These are phyloP conservation scores for Samia ricini DNA, from an alignment of 1,140 invertebrate species.

Conservation along the genomic window DNA sequence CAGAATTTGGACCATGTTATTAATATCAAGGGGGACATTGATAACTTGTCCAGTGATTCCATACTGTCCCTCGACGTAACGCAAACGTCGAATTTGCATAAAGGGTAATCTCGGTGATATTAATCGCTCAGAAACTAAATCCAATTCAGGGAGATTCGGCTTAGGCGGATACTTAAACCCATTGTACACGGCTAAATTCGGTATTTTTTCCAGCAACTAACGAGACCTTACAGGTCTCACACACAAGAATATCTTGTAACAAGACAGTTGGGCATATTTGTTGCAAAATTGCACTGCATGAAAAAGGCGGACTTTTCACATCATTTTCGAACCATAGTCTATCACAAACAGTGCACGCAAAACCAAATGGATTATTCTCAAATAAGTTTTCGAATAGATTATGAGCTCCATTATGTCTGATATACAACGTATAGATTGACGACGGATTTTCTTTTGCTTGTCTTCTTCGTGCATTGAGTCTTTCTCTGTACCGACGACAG, in stretches of 20 bases:
- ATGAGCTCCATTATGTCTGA: conserved; percentile 11
- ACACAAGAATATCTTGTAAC: conserved; percentile 1
- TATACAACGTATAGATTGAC: conserved; percentile 5
- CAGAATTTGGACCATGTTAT: conserved; percentile 38
- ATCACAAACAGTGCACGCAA: conserved; percentile 20
- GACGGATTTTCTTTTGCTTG: conserved; percentile 4
- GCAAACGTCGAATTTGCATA: conserved; percentile 47
- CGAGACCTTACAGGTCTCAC: conserved; percentile 3
- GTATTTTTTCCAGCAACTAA: conserved; percentile 9
- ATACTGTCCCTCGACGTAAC: conserved; percentile 37
- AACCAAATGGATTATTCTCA: conserved; percentile 19
- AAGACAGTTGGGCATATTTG: conserved; percentile 3
- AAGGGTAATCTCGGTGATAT: conserved; percentile 50
- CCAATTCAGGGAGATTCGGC: conserved; percentile 8
- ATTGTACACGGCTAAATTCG: conserved; percentile 12
- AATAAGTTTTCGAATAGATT: conserved; percentile 12
- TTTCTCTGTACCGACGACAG: conserved; percentile 5
- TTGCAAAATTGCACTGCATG: conserved; percentile 8
- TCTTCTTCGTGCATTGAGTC: conserved; percentile 4
- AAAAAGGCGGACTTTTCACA: conserved; percentile 12
- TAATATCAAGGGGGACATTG: conserved; percentile 36
- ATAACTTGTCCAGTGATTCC: conserved; percentile 42
- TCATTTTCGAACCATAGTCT: conserved; percentile 20
- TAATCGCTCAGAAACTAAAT: conserved; percentile 26
- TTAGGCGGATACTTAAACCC: conserved; percentile 14